These are phyloP conservation scores for Meda fulgida DNA, from an alignment of 2,797 vertebrate species.

Conservation along the genomic window DNA sequence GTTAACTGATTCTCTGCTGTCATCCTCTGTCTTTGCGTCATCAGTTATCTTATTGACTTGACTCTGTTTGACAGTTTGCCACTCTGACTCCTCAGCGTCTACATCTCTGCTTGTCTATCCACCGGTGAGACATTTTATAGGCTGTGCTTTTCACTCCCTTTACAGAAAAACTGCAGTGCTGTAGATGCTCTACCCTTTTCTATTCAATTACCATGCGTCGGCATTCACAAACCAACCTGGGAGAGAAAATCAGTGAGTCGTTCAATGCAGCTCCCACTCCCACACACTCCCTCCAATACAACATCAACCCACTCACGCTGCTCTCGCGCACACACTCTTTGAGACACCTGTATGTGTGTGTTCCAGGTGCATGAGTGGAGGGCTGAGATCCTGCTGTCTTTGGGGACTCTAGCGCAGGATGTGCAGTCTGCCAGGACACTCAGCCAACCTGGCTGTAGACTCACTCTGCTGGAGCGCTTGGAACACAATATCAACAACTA, in stretches of 20 bases:
- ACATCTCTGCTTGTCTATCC: conserved; percentile 38
- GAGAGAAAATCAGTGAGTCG: conserved; percentile 74
- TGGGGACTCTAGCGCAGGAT: conserved; percentile 69
- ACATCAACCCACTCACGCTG: conserved; percentile 34
- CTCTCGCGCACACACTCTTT: conserved; percentile 10
- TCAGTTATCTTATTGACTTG: conserved; percentile 8
- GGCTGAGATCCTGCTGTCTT: conserved; percentile 71
- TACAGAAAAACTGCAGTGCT: conserved; percentile 68
- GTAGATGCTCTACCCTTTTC: conserved; percentile 59
- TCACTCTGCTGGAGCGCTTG: conserved; percentile 67
- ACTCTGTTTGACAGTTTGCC: conserved; percentile 17
- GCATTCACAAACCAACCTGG: conserved; percentile 73
- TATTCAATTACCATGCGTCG: conserved; percentile 71
- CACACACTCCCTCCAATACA: conserved; percentile 9
- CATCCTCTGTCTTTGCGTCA: neutral
- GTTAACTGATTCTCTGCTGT: neutral
- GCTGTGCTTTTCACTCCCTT: conserved; percentile 44
- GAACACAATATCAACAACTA: conserved; percentile 75
- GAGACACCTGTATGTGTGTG: conserved; percentile 37
- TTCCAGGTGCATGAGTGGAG: conserved; percentile 71
- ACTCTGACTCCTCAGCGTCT: neutral
- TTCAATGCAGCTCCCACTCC: conserved; percentile 25
- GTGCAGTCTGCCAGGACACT: conserved; percentile 60
- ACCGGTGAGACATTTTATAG: conserved; percentile 40
- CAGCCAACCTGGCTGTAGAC: conserved; percentile 64